Evolutionary conservation across 2,888 invertebrate species (phyloP).

Genomic region (Drosophila monieri): DNA sequence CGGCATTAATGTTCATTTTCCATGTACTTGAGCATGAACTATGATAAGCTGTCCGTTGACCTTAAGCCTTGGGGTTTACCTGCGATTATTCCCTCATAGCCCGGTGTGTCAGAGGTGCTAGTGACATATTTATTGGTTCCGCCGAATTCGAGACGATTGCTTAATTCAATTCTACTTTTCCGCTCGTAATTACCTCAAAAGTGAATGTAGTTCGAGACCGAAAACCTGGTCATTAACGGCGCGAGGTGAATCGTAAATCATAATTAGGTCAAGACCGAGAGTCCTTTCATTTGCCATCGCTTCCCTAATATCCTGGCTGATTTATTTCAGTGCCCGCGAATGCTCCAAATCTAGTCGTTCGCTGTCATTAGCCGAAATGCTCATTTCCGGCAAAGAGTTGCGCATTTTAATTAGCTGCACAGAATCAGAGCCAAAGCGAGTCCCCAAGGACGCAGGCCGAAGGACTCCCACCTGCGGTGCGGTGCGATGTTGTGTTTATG

Average conservation of each 20-base stretch:
- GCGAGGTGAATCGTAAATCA: constrained; percentile 13
- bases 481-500: constrained; percentile 63
- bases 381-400: constrained; percentile 77
- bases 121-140: constrained; percentile 19
- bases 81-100: constrained; percentile 3
- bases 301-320: constrained; percentile 31
- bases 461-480: constrained; percentile 61
- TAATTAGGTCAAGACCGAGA: constrained; percentile 35
- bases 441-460: background rate
- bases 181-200: constrained; percentile 7
- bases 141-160: background rate
- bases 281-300: background rate
- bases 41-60: constrained; percentile 17
- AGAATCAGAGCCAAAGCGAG: constrained; percentile 15
- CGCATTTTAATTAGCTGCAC: constrained; percentile 73
- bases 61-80: constrained; percentile 2
- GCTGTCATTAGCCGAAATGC: constrained; percentile 74
- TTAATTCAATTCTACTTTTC: constrained; percentile 8
- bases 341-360: constrained; percentile 33
- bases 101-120: constrained; percentile 10
- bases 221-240: constrained; percentile 1
- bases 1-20: constrained; percentile 63
- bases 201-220: background rate
- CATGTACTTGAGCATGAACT: constrained; percentile 51
- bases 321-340: constrained; percentile 45